Evolutionary conservation across 2,888 invertebrate species (phyloP).

Genomic region (Eurytoma adleriae): DNA sequence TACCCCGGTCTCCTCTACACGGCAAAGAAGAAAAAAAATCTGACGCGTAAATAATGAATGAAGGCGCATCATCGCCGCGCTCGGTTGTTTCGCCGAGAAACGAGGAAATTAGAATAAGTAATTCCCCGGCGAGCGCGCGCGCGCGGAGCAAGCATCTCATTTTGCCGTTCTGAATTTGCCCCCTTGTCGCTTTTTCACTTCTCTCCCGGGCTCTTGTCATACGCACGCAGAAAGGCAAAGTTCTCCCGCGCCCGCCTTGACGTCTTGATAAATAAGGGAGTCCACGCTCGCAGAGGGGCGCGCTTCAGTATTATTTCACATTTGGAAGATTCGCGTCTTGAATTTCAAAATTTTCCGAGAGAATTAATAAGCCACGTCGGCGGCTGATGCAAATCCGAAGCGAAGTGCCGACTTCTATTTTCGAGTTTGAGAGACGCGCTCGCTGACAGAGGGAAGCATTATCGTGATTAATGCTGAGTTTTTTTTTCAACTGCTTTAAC

Average conservation of each 20-base stretch:
- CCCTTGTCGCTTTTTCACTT: conserved; percentile 24
- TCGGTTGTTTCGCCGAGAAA: neutral
- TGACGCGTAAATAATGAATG: conserved; percentile 8
- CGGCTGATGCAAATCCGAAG: too few relatives aligned
- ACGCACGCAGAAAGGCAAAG: conserved; percentile 21
- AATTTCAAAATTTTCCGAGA: too few relatives aligned
- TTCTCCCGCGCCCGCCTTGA: conserved; percentile 19
- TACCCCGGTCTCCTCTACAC: too few relatives aligned
- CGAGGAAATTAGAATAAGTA: conserved; percentile 28
- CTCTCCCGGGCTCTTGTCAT: conserved; percentile 11
- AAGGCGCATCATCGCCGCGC: neutral
- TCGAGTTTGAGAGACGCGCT: too few relatives aligned
- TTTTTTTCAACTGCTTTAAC: too few relatives aligned
- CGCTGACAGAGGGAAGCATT: too few relatives aligned
- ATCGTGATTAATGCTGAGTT: too few relatives aligned
- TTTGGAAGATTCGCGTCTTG: too few relatives aligned
- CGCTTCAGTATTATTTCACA: too few relatives aligned
- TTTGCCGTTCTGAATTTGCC: conserved; percentile 12
- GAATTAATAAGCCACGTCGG: too few relatives aligned
- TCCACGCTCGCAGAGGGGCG: conserved; percentile 32
- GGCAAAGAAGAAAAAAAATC: neutral
- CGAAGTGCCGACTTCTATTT: neutral
- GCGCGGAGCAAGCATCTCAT: conserved; percentile 21
- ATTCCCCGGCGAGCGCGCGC: neutral
- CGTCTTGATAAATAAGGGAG: conserved; percentile 25